A percentile compares a stretch with the other conserved stretches of the same genome.
Conservation (phyloP, 2,797 vertebrate species). For the Pelobates cultripes region DNA sequence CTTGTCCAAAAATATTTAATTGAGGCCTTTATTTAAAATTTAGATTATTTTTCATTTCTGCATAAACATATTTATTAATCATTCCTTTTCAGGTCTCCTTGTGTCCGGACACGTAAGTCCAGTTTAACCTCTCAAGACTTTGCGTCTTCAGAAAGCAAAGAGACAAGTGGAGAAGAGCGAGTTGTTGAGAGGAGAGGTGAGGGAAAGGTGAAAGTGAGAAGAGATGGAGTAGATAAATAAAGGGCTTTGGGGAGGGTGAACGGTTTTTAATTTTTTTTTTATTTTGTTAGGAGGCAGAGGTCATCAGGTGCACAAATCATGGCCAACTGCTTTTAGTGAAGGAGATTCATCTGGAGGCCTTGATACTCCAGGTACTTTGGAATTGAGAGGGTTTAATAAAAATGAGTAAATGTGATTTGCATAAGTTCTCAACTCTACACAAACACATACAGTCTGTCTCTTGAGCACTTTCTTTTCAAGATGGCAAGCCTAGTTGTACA, state of each 20-base stretch:
- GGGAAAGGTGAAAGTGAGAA: constrained; percentile 46
- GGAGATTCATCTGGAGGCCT: constrained; percentile 73
- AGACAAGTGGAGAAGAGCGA: constrained; percentile 49
- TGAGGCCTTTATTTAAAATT: neutral
- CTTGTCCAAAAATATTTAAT: too few relatives aligned
- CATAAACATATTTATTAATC: neutral
- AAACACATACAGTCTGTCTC: too few relatives aligned
- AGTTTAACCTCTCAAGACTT: constrained; percentile 76
- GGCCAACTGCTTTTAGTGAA: constrained; percentile 83
- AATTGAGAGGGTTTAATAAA: neutral
- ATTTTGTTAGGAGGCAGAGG: constrained; percentile 76
- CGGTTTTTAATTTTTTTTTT: neutral
- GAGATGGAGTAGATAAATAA: constrained; percentile 46
- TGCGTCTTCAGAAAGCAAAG: constrained; percentile 53
- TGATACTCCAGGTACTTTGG: constrained; percentile 49
- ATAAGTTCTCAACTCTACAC: too few relatives aligned
- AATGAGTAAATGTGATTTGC: too few relatives aligned
- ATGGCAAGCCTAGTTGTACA: too few relatives aligned
- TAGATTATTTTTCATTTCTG: too few relatives aligned
- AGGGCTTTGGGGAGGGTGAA: constrained; percentile 67
- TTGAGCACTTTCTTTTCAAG: too few relatives aligned
- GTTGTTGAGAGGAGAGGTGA: constrained; percentile 15
- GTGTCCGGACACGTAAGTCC: constrained; percentile 76
- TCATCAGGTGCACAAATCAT: constrained; percentile 87
- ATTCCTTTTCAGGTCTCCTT: constrained; percentile 69